Evolutionary conservation across 1,140 invertebrate species (phyloP), one percentile per base, ranked within the genome.

Genomic region (Cherax destructor): DNA sequence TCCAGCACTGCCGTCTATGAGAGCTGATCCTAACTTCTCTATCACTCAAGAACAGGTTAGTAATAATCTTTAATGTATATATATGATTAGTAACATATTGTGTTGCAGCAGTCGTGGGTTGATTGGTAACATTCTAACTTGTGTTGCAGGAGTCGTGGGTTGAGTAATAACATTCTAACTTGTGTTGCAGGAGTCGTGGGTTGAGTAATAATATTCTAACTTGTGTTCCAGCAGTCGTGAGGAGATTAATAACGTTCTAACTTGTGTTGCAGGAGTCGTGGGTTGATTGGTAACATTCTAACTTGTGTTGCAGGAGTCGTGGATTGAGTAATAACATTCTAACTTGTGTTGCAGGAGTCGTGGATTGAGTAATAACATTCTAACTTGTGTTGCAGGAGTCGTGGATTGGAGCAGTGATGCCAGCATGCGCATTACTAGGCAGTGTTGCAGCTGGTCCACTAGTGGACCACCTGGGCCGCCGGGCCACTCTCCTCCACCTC

Each of bases 321-420:
- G 13, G 61, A 13, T 11, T 65, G 16, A 65, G 2, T 65, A 65
- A 0, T 21, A 65, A 65, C 5, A 18, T 18, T 16, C 21, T 65
- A 16, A n/a, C 9, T 21, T 83, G 56, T 24, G 52, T 83, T 59
- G 49, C 5, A 21, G 13, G 11, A 21, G 61, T 65, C 11, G 11
- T 65, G 13, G 61, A 13, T 16, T 65, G 16, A 65, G 2, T 13
- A 65, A 3, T 21, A 65, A 65, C 5, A 18, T 13, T 4, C 18
- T 65, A 30, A n/a, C 18, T 9, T 83, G 56, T 59, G 83, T 41
- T 87, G 10, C 88, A 91, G 89, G 89, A 85, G n/a, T 91, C 89
- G 18, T 91, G 89, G 89, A 52, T 91, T 2, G 89, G 81, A 10
- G 89, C 89, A 1, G 89, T 86, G 41, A 85, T 91, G 89, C 89